phyloP scores from a whole-genome alignment of 2,113 vertebrate genomes.

The Tenrec ecaudatus region DNA sequence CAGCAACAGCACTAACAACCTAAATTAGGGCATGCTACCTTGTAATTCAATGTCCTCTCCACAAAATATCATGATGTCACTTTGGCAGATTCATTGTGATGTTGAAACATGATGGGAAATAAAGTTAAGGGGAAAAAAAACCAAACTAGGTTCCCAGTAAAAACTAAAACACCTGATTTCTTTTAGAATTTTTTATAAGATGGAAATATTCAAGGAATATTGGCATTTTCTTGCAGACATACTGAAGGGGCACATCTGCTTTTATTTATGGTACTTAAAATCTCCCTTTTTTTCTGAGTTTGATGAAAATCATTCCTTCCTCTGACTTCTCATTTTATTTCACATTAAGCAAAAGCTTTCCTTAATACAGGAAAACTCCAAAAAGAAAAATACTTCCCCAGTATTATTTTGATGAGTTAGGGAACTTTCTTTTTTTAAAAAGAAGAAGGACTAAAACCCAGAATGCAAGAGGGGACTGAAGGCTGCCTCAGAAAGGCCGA shows the following conservation, averaged over 20 bases:
- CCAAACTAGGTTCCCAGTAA: not conserved
- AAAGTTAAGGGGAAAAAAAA: not conserved
- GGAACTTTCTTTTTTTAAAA: constrained; percentile 22
- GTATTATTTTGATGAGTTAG: constrained; percentile 49
- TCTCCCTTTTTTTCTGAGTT: constrained; percentile 15
- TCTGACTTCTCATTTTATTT: constrained; percentile 44
- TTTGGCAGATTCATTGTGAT: not conserved
- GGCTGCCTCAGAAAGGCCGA: constrained; percentile 7
- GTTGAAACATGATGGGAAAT: constrained; percentile 4
- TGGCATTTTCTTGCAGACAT: constrained; percentile 3
- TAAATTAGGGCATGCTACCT: not conserved
- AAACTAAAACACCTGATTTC: constrained; percentile 30
- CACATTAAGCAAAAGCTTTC: constrained; percentile 11
- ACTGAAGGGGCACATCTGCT: not conserved
- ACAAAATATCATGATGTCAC: not conserved
- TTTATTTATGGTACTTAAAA: constrained; percentile 52
- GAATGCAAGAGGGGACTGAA: not conserved
- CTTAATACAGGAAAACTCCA: constrained; percentile 40
- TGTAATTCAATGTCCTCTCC: not conserved
- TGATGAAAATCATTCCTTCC: constrained; percentile 50
- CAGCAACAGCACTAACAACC: not conserved
- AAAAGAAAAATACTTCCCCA: not conserved
- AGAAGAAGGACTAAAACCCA: not conserved
- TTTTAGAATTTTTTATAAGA: constrained; percentile 22
- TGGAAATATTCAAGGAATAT: not conserved